Evolutionary conservation across 2,113 vertebrate species (phyloP).

Genomic region (Chelonoidis abingdonii): DNA sequence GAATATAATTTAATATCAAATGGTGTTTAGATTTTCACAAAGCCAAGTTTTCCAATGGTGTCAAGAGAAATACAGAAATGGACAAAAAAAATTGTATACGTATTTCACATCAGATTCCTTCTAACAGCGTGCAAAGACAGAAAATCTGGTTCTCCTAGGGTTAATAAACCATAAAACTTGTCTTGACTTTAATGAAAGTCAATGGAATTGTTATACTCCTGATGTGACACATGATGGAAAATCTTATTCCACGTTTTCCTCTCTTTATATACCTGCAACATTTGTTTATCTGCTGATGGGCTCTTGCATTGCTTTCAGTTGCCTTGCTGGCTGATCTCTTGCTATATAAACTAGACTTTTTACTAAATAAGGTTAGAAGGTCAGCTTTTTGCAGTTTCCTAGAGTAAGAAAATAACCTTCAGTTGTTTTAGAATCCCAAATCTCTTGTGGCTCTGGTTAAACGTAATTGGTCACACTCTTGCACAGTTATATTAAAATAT

Average conservation of each 20-base stretch:
- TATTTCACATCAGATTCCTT: background rate
- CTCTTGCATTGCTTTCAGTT: background rate
- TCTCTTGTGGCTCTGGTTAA: background rate
- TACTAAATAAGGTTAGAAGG: background rate
- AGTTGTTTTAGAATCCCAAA: background rate
- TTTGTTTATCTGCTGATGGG: background rate
- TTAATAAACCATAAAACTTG: background rate
- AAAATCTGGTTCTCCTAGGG: background rate
- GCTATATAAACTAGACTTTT: background rate
- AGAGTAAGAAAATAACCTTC: background rate
- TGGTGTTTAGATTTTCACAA: background rate
- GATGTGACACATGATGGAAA: background rate
- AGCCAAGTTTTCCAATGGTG: background rate
- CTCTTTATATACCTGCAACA: background rate
- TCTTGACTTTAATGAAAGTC: background rate
- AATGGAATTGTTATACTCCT: background rate
- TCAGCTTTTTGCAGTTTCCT: background rate
- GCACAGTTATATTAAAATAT: background rate
- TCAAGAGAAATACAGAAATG: background rate
- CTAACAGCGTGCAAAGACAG: background rate
- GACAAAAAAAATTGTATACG: background rate
- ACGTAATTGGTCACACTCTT: background rate
- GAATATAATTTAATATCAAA: background rate
- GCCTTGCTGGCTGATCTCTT: background rate
- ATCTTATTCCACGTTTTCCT: background rate